Conservation (phyloP, 2,888 invertebrate species). For the Dryococelus australis region DNA sequence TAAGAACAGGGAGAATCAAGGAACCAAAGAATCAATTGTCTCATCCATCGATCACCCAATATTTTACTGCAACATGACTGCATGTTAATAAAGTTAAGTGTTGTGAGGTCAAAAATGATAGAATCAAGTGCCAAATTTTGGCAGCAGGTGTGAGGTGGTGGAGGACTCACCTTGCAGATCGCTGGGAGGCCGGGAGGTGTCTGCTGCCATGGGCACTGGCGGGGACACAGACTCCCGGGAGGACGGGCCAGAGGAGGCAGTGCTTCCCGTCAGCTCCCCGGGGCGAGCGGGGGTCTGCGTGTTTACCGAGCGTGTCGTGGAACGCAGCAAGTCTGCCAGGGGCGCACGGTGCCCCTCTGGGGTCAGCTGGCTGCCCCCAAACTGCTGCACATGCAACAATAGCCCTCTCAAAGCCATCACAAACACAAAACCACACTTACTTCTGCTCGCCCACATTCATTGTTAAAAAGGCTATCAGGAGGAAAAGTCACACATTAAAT, state of each 20-base stretch:
- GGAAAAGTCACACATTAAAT: no score
- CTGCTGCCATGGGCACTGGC: constrained; percentile 69
- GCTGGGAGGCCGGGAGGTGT: constrained; percentile 66
- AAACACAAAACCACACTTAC: no score
- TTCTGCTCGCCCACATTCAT: no score
- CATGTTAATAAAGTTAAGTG: no score
- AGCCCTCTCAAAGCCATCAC: background rate
- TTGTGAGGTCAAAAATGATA: no score
- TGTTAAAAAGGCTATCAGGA: no score
- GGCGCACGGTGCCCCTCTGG: constrained; percentile 89
- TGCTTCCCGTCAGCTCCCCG: constrained; percentile 70
- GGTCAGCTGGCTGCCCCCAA: constrained; percentile 39
- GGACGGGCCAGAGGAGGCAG: constrained; percentile 75
- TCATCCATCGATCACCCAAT: no score
- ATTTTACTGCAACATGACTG: no score
- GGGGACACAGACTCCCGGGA: constrained; percentile 73
- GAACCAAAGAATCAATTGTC: no score
- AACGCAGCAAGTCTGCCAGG: constrained; percentile 75
- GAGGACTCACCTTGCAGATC: constrained; percentile 53
- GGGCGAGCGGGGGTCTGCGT: constrained; percentile 79
- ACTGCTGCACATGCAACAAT: background rate
- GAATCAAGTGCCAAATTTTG: no score
- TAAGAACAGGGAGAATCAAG: no score
- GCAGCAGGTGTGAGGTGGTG: no score
- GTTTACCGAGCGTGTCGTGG: constrained; percentile 74